Percentiles rank a stretch among this genome's conserved stretches.
These are phyloP conservation scores for Ailuropoda melanoleuca DNA, from an alignment of 2,113 vertebrate species.

Conservation along the genomic window DNA sequence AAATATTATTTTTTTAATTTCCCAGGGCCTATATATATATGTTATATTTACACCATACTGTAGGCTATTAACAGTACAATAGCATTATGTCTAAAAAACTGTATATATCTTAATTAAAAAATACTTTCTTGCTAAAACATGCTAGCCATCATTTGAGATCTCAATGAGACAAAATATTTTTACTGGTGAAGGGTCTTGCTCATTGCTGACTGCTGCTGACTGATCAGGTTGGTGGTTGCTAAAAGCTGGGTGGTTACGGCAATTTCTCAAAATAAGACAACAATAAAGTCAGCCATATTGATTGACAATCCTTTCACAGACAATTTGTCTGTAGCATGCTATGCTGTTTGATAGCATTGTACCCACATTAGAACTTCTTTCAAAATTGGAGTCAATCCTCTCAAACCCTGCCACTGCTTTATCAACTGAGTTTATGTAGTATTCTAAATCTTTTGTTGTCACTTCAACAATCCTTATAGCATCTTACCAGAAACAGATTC, in stretches of 20 bases:
- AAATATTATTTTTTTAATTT: neutral
- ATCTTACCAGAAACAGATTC: neutral
- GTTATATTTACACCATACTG: neutral
- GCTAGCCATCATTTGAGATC: neutral
- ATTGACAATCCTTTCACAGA: neutral
- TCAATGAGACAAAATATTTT: neutral
- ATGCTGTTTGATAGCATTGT: neutral
- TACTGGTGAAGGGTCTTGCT: neutral
- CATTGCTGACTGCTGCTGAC: neutral
- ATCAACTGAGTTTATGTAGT: neutral
- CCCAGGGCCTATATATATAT: neutral
- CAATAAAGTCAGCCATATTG: neutral
- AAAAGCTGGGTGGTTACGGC: neutral
- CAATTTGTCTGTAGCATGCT: neutral
- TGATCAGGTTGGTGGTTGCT: neutral
- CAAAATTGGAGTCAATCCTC: neutral
- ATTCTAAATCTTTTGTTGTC: neutral
- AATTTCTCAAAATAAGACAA: neutral
- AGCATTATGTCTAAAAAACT: neutral
- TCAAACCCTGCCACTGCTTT: neutral
- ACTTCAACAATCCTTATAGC: neutral
- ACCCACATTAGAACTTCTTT: neutral
- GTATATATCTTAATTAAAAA: neutral
- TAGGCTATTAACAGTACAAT: neutral
- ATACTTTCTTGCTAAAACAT: neutral